These are phyloP conservation scores for Ptyas mucosa DNA, from an alignment of 2,113 vertebrate species.

Conservation along the genomic window DNA sequence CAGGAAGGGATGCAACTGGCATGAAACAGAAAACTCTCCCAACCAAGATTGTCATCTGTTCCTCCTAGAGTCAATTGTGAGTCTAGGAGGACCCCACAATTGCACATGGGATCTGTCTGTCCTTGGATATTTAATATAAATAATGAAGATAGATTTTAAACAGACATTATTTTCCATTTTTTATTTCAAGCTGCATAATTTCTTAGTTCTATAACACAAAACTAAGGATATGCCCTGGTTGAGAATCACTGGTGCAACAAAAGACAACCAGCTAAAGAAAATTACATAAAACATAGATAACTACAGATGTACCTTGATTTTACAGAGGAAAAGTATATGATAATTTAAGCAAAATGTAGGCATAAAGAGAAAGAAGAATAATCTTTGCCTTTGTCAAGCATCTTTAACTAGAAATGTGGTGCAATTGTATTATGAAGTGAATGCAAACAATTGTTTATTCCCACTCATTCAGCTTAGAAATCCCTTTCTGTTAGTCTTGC, in stretches of 20 bases:
- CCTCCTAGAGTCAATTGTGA: not conserved
- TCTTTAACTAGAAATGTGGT: constrained; percentile 54
- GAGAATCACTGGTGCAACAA: constrained; percentile 45
- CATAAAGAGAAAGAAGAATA: not conserved
- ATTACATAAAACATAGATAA: constrained; percentile 58
- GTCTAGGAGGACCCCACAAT: not conserved
- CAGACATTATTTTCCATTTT: not conserved
- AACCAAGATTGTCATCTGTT: not conserved
- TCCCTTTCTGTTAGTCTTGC: constrained; percentile 49
- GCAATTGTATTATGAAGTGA: constrained; percentile 41
- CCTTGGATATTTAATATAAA: constrained; percentile 31
- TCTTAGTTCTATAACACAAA: constrained; percentile 32
- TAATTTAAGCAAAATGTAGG: constrained; percentile 61
- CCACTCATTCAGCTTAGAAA: constrained; percentile 54
- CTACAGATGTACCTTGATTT: constrained; percentile 47
- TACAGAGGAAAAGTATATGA: constrained; percentile 54
- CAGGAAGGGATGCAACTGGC: not conserved
- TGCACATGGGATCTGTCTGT: not conserved
- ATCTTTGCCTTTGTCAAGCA: constrained; percentile 58
- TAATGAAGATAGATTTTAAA: constrained; percentile 38
- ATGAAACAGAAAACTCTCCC: not conserved
- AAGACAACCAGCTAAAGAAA: constrained; percentile 53
- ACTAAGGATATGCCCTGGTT: constrained; percentile 37
- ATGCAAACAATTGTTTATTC: constrained; percentile 45
- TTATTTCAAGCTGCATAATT: constrained; percentile 15